These are phyloP conservation scores for Phyllopteryx taeniolatus DNA, from an alignment of 2,113 vertebrate genomes.

Conservation along the genomic window DNA sequence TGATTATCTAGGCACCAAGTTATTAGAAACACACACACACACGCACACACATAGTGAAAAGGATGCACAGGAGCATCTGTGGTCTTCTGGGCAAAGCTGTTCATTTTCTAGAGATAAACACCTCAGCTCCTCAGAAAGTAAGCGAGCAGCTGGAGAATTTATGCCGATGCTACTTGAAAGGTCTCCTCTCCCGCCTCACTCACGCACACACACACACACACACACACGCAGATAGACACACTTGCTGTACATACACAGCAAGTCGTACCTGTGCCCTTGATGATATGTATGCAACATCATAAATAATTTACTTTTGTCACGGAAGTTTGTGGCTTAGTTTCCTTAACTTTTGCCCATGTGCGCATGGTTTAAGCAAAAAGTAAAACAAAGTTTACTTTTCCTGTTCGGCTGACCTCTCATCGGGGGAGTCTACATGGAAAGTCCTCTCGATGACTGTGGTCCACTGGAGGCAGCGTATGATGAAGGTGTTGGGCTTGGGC, in stretches of 20 bases:
- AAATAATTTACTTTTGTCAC: not conserved
- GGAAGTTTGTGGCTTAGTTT: not conserved
- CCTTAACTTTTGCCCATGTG: not conserved
- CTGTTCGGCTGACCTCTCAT: constrained; percentile 80
- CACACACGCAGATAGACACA: constrained; percentile 1
- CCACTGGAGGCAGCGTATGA: constrained; percentile 98
- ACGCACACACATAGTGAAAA: constrained; percentile 56
- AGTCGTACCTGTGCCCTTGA: constrained; percentile 31
- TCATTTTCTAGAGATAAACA: constrained; percentile 74
- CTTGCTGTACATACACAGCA: not conserved
- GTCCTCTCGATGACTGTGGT: constrained; percentile 97
- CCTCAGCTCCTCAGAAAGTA: constrained; percentile 68
- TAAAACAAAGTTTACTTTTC: not conserved
- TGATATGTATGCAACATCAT: constrained; percentile 9
- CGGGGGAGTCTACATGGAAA: constrained; percentile 93
- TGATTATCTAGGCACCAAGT: constrained; percentile 48
- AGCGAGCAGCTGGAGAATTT: constrained; percentile 77
- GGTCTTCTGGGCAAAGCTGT: constrained; percentile 74
- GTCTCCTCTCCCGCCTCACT: constrained; percentile 65
- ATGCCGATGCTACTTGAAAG: constrained; percentile 72
- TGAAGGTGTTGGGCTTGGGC: constrained; percentile 97
- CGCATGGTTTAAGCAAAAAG: not conserved
- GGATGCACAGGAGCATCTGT: constrained; percentile 69
- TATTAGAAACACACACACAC: constrained; percentile 45
- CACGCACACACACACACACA: constrained; percentile 28